Conservation (phyloP, 1,140 invertebrate genomes). For the Caenorhabditis tropicalis region DNA sequence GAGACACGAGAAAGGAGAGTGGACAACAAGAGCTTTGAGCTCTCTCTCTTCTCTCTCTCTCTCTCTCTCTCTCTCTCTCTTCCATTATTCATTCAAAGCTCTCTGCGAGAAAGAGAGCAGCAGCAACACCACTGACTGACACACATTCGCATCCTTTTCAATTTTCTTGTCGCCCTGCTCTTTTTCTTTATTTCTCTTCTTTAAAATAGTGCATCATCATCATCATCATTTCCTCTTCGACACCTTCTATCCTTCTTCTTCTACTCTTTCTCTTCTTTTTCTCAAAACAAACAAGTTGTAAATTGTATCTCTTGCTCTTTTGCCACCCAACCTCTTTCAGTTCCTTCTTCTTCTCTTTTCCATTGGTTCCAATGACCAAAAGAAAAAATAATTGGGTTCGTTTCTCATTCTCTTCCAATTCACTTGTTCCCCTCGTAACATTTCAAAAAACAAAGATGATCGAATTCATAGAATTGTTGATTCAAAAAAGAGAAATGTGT, state of each 20-base stretch:
- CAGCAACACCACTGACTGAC: too few species aligned
- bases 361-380: background rate
- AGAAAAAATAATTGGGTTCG: slow-evolving; percentile 3
- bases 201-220: background rate
- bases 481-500: background rate
- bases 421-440: background rate
- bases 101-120: background rate
- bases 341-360: background rate
- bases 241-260: too few species aligned
- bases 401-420: background rate
- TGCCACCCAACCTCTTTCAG: background rate
- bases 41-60: background rate
- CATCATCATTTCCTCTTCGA: background rate
- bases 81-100: slow-evolving; percentile 15
- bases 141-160: background rate
- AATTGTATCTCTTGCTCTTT: background rate
- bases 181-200: background rate
- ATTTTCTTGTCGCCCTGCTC: background rate
- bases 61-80: background rate
- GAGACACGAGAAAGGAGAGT: background rate
- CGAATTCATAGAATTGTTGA: background rate
- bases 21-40: background rate
- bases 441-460: too few species aligned
- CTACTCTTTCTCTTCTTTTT: background rate
- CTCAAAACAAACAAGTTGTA: slow-evolving; percentile 18